Conservation (phyloP, 2,797 vertebrate species). For the Sebastes alutus region DNA sequence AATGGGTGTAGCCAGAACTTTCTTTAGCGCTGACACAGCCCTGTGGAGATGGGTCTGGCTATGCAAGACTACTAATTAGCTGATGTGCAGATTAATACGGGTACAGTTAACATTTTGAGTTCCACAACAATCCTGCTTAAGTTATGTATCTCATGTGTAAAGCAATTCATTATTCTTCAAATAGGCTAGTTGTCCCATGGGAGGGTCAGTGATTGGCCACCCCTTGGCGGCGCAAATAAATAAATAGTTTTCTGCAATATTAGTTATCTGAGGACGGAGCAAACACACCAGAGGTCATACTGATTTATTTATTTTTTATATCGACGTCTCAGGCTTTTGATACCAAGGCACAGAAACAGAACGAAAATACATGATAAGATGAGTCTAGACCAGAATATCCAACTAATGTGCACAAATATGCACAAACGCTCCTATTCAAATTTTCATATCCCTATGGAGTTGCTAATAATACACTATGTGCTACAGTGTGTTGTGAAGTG, state of each 20-base stretch:
- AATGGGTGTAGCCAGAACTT: no score
- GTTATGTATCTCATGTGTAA: neutral
- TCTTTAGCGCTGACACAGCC: no score
- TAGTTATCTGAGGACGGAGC: neutral
- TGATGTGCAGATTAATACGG: neutral
- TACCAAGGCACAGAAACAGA: slow-evolving; percentile 5
- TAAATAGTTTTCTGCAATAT: neutral
- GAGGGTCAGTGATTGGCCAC: no score
- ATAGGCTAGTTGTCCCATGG: neutral
- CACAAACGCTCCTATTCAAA: neutral
- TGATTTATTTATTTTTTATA: neutral
- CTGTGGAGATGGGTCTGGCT: neutral
- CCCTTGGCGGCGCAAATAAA: neutral
- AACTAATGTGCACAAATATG: neutral
- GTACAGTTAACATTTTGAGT: neutral
- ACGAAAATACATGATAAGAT: neutral
- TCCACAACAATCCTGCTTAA: neutral
- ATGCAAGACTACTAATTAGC: neutral
- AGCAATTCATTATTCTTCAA: neutral
- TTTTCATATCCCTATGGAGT: slow-evolving; percentile 1
- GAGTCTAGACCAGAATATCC: neutral
- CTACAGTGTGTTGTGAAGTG: neutral
- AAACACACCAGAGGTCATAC: slow-evolving; percentile 3
- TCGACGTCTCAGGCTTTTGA: neutral
- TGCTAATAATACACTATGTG: slow-evolving; percentile 6